phyloP scores from a whole-genome alignment of 2,113 vertebrate species.

The Sapayoa aenigma region DNA sequence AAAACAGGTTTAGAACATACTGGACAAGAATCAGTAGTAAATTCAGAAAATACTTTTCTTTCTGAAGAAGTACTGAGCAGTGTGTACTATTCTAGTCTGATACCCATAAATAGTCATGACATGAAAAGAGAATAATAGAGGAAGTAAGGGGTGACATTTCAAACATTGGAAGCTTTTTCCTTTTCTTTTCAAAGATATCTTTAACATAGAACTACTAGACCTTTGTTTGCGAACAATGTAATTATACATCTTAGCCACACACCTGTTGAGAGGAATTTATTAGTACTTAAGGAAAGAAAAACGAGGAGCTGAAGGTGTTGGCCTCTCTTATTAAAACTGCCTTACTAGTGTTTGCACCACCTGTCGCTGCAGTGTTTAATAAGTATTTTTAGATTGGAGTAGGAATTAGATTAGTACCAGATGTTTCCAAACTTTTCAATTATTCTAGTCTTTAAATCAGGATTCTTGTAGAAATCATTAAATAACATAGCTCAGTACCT shows the following conservation, averaged over 20 bases:
- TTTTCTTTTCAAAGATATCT: background rate
- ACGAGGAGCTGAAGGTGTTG: constrained; percentile 47
- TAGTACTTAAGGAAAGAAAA: constrained; percentile 31
- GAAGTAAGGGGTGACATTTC: background rate
- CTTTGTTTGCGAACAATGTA: background rate
- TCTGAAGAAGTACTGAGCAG: background rate
- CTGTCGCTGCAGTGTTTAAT: constrained; percentile 57
- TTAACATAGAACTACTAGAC: background rate
- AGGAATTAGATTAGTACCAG: constrained; percentile 54
- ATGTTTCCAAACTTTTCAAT: constrained; percentile 49
- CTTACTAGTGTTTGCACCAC: constrained; percentile 61
- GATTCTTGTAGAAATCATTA: background rate
- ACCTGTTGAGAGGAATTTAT: constrained; percentile 58
- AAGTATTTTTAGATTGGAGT: background rate
- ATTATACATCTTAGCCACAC: background rate
- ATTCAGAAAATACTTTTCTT: background rate
- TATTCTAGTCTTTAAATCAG: background rate
- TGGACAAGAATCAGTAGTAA: background rate
- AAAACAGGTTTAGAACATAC: background rate
- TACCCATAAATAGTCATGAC: background rate
- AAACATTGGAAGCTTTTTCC: background rate
- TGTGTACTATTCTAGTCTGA: background rate
- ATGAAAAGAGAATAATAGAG: background rate
- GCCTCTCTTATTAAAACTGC: constrained; percentile 59
- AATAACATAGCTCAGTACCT: background rate